A percentile compares a stretch with the other conserved stretches of the same genome.
Evolutionary conservation across 2,797 vertebrate genomes (phyloP).

Genomic region (Rhabdophis nuchalis): DNA sequence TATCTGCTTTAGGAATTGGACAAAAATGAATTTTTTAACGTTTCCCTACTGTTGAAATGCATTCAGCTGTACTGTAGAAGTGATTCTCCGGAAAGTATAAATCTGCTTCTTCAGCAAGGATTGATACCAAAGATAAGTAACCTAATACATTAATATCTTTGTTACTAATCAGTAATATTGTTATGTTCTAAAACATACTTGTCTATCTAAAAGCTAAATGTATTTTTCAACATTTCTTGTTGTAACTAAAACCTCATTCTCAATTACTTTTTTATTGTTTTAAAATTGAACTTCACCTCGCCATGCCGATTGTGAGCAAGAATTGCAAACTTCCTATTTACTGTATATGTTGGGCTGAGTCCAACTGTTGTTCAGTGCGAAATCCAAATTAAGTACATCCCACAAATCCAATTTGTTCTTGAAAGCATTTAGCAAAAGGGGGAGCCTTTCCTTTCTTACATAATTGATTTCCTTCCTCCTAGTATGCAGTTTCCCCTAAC

Average conservation of each 20-base stretch:
- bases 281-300: not conserved
- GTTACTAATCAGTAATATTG: not conserved
- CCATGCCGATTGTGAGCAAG: not conserved
- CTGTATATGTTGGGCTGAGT: not conserved
- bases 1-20: slow-evolving; percentile 71
- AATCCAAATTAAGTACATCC: not conserved
- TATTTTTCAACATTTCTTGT: rapidly evolving
- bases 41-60: slow-evolving; percentile 74
- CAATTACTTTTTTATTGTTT: not conserved
- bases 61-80: slow-evolving; percentile 70
- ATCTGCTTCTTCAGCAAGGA: slow-evolving; percentile 72
- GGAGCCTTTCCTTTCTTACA: not conserved
- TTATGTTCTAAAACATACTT: not conserved
- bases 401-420: not conserved
- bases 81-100: slow-evolving; percentile 52
- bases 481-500: not conserved
- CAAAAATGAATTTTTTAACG: slow-evolving; percentile 71
- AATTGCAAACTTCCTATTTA: not conserved
- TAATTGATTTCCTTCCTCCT: not conserved
- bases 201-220: not conserved
- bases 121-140: slow-evolving; percentile 81
- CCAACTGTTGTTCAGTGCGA: not conserved
- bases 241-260: rapidly evolving
- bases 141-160: not conserved
- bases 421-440: not conserved